A percentile compares a stretch with the other conserved stretches of the same genome.
These are phyloP conservation scores for Brachionus asplanchnoidis DNA, from an alignment of 1,140 invertebrate species.

Conservation along the genomic window DNA sequence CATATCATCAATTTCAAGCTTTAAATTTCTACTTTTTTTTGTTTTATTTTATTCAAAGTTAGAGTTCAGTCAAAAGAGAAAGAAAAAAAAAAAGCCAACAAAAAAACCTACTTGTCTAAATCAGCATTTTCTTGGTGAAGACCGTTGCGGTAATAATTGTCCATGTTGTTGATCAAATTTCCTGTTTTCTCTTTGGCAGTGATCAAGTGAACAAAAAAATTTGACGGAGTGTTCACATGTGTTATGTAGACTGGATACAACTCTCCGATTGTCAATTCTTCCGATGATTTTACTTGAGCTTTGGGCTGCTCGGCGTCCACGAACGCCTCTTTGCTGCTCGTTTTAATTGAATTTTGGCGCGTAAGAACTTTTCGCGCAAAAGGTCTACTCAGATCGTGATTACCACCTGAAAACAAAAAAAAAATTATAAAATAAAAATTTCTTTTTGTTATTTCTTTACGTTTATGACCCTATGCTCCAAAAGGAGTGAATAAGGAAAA, in stretches of 20 bases:
- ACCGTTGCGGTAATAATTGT: slow-evolving; percentile 24
- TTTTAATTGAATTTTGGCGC: background rate
- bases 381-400: background rate
- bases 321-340: background rate
- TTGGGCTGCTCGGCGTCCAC: background rate
- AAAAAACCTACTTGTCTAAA: background rate
- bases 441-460: too few relatives aligned
- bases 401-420: background rate
- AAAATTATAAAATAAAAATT: background rate
- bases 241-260: background rate
- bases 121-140: slow-evolving; percentile 8
- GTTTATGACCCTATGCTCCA: too few relatives aligned
- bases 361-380: background rate
- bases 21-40: background rate
- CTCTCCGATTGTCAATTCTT: background rate
- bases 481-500: too few relatives aligned
- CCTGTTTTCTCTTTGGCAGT: background rate
- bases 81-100: background rate
- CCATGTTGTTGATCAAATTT: slow-evolving; percentile 21
- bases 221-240: slow-evolving; percentile 7
- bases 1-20: slow-evolving; percentile 10
- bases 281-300: background rate
- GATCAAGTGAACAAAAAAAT: slow-evolving; percentile 24
- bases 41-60: background rate
- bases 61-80: background rate